Evolutionary conservation across 2,113 vertebrate species (phyloP).

Genomic region (Callithrix jacchus): DNA sequence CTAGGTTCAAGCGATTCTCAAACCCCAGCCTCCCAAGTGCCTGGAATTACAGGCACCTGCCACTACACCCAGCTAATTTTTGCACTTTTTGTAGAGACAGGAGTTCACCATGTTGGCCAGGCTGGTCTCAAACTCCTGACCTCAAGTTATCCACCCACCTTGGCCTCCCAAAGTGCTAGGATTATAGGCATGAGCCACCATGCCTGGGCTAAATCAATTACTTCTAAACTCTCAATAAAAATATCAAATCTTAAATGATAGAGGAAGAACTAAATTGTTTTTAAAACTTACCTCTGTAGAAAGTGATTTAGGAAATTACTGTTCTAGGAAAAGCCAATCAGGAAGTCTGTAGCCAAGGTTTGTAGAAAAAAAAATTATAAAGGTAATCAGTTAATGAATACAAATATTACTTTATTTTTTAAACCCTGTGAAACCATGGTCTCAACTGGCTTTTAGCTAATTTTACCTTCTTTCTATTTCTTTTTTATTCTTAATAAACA

Average conservation of each 20-base stretch:
- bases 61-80: too few relatives aligned
- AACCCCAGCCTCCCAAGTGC: too few relatives aligned
- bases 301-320: not conserved
- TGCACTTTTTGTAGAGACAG: too few relatives aligned
- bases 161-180: too few relatives aligned
- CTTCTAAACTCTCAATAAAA: constrained; percentile 8
- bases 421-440: not conserved
- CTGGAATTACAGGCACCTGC: too few relatives aligned
- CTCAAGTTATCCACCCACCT: too few relatives aligned
- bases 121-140: too few relatives aligned
- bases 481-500: not conserved
- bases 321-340: not conserved
- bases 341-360: not conserved
- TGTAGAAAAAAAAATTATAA: not conserved
- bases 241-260: not conserved
- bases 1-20: too few relatives aligned
- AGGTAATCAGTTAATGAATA: not conserved
- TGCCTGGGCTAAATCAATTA: not conserved
- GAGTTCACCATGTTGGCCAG: too few relatives aligned
- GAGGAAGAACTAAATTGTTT: not conserved
- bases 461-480: not conserved
- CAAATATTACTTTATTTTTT: not conserved
- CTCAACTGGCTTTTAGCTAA: not conserved
- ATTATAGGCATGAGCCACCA: too few relatives aligned
- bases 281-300: not conserved